Base-by-base conservation (phyloP, 1,140 invertebrate species). In the Leptinotarsa texana region DNA sequence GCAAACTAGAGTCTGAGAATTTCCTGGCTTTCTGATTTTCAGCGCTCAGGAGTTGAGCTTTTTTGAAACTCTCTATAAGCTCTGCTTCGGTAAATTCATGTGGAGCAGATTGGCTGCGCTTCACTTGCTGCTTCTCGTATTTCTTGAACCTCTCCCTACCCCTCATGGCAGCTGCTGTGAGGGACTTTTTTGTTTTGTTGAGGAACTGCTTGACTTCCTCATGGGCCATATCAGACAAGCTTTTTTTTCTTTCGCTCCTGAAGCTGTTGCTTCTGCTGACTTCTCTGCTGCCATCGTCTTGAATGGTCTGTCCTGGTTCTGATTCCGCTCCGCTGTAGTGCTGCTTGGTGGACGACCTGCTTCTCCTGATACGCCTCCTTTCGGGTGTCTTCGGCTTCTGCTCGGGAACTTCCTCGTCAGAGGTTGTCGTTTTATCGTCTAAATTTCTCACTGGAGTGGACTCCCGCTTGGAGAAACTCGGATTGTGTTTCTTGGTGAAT, bases 401-500 rank as follows among this genome's bases (percentile, higher is more conserved):
- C 51, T 80, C 74, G 24, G 61, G 49, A 8, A 63, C 70, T 27
- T 79, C 75, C 8, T 79, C 80, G 49, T 81, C 79, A 22, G 67
- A 63, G 8, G 74, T 78, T 3, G 63, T 79, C 6, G 22, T 15
- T 51, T 76, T 72, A 57, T 69, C 73, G 4, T 69, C 67, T 13
- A 76, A n/a, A 72, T 79, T 75, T 74, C 82, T 77, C 6, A 78
- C 63, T 11, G 83, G 83, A 18, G 83, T 84, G 62, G 77, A 74
- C 62, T 82, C 82, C 13, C 83, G 79, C 74, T 74, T 80, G 17
- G 71, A 75, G 83, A 85, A n/a, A 84, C 83, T 71, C 80, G 80
- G 77, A 83, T 86, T 73, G 80, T 86, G 84, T 84, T 87, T 88
- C 81, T 88, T 89, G 0, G 88, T 87, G 47, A 89, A 84, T 75